phyloP scores from a whole-genome alignment of 2,113 vertebrate species.

The Aphyosemion australe region DNA sequence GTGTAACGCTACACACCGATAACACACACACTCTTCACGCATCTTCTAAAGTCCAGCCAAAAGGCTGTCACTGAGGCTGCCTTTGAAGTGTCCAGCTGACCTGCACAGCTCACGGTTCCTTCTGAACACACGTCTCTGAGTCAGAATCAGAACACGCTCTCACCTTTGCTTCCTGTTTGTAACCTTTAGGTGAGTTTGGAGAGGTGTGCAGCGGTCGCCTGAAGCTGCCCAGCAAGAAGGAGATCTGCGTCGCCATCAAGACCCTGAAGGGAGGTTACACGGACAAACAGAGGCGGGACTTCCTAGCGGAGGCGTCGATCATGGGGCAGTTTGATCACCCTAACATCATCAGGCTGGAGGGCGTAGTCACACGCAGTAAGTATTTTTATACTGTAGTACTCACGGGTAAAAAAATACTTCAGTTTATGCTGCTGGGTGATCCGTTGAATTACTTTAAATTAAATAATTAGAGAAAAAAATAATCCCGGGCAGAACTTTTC shows the following conservation, averaged over 20 bases:
- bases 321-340: slow-evolving; percentile 99
- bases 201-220: slow-evolving; percentile 97
- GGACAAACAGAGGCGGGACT: slow-evolving; percentile 95
- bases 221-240: slow-evolving; percentile 94
- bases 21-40: slow-evolving; percentile 11
- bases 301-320: slow-evolving; percentile 95
- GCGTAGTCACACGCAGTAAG: slow-evolving; percentile 98
- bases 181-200: slow-evolving; percentile 89
- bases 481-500: slow-evolving; percentile 2
- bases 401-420: neutral
- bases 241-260: slow-evolving; percentile 98
- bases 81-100: slow-evolving; percentile 48
- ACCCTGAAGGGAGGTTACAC: slow-evolving; percentile 96
- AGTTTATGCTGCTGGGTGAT: no score
- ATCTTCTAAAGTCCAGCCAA: slow-evolving; percentile 31
- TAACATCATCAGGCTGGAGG: slow-evolving; percentile 96
- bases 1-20: slow-evolving; percentile 9
- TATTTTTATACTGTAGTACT: slow-evolving; percentile 6
- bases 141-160: no score
- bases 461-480: neutral
- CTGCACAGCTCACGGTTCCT: slow-evolving; percentile 26
- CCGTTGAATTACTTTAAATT: no score
- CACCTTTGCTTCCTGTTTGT: no score
- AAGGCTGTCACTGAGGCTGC: slow-evolving; percentile 35
- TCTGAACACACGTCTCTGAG: slow-evolving; percentile 12